Conservation (phyloP, 2,888 invertebrate genomes). For the Drosophila antonietae region DNA sequence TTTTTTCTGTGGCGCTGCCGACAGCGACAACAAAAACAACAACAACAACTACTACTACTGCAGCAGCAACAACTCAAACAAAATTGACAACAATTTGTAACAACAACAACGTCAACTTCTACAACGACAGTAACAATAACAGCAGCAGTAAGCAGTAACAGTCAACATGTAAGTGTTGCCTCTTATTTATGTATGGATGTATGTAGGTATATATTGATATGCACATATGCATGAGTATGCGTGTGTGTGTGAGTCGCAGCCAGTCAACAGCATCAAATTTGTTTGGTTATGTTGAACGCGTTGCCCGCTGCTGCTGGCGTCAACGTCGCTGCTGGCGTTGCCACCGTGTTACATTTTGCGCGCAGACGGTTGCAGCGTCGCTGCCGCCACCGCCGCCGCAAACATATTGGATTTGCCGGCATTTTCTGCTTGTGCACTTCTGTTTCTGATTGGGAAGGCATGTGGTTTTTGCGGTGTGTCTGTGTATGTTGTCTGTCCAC, state of each 20-base stretch:
- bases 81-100: slow-evolving; percentile 44
- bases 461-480: slow-evolving; percentile 47
- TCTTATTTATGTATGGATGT: slow-evolving; percentile 21
- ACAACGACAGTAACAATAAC: slow-evolving; percentile 12
- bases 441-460: slow-evolving; percentile 62
- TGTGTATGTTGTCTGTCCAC: slow-evolving; percentile 15
- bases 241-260: slow-evolving; percentile 12
- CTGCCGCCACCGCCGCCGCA: slow-evolving; percentile 28
- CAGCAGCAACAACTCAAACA: slow-evolving; percentile 27
- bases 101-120: slow-evolving; percentile 12
- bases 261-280: slow-evolving; percentile 57
- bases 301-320: slow-evolving; percentile 53
- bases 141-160: slow-evolving; percentile 24
- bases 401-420: slow-evolving; percentile 63
- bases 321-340: slow-evolving; percentile 59
- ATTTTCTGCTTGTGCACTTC: slow-evolving; percentile 53
- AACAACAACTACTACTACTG: slow-evolving; percentile 22
- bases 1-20: slow-evolving; percentile 46
- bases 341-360: slow-evolving; percentile 60
- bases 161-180: slow-evolving; percentile 49
- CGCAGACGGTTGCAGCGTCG: slow-evolving; percentile 54
- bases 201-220: slow-evolving; percentile 2
- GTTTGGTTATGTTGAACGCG: slow-evolving; percentile 72
- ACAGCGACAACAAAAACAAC: slow-evolving; percentile 22
- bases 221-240: slow-evolving; percentile 7